Conservation (phyloP, 1,140 invertebrate genomes). For the Lordiphosa mommai region DNA sequence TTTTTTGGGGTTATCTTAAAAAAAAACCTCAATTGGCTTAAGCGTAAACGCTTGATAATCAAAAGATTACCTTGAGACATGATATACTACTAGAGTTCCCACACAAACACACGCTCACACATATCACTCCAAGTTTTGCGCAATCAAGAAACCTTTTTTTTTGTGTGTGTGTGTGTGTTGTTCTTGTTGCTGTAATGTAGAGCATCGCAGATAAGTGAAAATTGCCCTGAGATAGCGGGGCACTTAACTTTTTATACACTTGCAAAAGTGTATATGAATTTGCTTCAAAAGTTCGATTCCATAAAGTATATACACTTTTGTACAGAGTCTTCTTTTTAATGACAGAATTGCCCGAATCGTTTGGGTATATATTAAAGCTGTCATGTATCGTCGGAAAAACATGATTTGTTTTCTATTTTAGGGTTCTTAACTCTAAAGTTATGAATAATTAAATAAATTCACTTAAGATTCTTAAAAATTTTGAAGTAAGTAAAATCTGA, state of each 20-base stretch:
- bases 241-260: background rate
- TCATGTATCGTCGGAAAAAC: too few relatives aligned
- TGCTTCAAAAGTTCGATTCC: too few relatives aligned
- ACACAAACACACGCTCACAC: slow-evolving; percentile 4
- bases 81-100: slow-evolving; percentile 48
- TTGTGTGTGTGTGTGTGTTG: background rate
- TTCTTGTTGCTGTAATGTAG: slow-evolving; percentile 36
- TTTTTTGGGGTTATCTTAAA: background rate
- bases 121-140: slow-evolving; percentile 4
- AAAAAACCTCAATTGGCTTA: slow-evolving; percentile 16
- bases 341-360: too few relatives aligned
- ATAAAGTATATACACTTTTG: too few relatives aligned
- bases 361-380: too few relatives aligned
- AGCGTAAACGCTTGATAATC: slow-evolving; percentile 46
- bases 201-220: slow-evolving; percentile 65
- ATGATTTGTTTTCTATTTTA: too few relatives aligned
- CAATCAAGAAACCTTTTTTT: slow-evolving; percentile 43
- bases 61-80: slow-evolving; percentile 69
- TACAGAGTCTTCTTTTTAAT: too few relatives aligned
- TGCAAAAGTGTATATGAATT: background rate
- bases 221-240: slow-evolving; percentile 41
- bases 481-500: too few relatives aligned
- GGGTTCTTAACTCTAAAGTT: too few relatives aligned
- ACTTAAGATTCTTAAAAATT: too few relatives aligned
- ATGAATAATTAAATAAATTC: too few relatives aligned